phyloP scores from a whole-genome alignment of 2,888 invertebrate species.

The Syritta pipiens region DNA sequence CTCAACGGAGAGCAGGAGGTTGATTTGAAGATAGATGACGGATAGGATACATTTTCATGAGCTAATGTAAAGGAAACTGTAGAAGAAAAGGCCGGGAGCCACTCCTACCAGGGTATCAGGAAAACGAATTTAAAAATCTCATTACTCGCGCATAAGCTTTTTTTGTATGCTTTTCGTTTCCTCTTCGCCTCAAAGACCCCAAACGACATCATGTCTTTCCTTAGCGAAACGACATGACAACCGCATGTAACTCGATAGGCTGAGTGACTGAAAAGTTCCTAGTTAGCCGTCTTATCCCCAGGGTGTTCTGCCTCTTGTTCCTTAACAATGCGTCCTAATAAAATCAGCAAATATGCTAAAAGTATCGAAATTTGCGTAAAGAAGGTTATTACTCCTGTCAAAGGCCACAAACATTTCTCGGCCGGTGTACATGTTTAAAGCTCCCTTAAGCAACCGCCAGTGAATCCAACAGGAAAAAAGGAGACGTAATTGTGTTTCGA shows the following conservation, averaged over 20 bases:
- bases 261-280: conserved; percentile 6
- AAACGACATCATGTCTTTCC: neutral
- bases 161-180: no score
- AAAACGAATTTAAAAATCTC: neutral
- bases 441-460: neutral
- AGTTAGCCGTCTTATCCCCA: conserved; percentile 41
- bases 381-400: conserved; percentile 57
- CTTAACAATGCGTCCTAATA: conserved; percentile 17
- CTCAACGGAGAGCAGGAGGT: no score
- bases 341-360: conserved; percentile 57
- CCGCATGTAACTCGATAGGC: neutral
- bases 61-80: no score
- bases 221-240: no score
- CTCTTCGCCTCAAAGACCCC: no score
- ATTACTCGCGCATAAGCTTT: neutral
- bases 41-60: no score
- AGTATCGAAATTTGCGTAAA: conserved; percentile 49
- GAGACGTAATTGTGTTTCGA: conserved; percentile 44
- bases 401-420: conserved; percentile 38
- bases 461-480: conserved; percentile 29
- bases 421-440: neutral
- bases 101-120: neutral
- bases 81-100: no score
- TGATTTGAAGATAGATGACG: no score
- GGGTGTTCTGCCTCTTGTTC: neutral